phyloP scores from a whole-genome alignment of 2,797 vertebrate genomes.

The Lacerta agilis region DNA sequence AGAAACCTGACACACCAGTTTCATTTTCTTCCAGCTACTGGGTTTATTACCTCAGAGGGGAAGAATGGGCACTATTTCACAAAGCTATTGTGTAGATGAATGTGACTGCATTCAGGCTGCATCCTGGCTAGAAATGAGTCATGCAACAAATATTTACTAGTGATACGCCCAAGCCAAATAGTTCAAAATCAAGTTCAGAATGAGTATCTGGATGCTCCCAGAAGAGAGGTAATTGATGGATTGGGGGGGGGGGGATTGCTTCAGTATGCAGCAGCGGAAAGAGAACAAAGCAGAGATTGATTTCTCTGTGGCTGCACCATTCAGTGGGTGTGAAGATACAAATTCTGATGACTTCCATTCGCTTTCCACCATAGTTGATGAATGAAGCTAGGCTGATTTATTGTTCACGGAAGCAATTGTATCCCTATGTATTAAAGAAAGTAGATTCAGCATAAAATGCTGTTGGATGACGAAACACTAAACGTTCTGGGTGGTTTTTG shows the following conservation, averaged over 20 bases:
- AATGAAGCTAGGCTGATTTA: slow-evolving; percentile 5
- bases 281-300: not conserved
- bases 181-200: slow-evolving; percentile 21
- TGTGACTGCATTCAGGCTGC: slow-evolving; percentile 42
- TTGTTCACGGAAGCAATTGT: not conserved
- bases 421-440: not conserved
- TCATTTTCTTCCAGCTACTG: slow-evolving; percentile 44
- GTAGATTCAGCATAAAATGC: not conserved
- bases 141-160: slow-evolving; percentile 29
- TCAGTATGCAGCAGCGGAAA: slow-evolving; percentile 2
- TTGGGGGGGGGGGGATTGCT: not conserved
- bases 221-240: not conserved
- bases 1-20: slow-evolving; percentile 26
- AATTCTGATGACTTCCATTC: not conserved
- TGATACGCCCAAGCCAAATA: slow-evolving; percentile 18
- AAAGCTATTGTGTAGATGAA: slow-evolving; percentile 35
- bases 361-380: not conserved
- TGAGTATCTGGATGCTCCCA: not conserved
- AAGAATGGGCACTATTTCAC: slow-evolving; percentile 45
- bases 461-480: not conserved
- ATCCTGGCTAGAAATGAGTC: slow-evolving; percentile 47
- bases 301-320: not conserved
- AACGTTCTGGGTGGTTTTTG: not conserved
- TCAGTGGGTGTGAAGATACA: not conserved
- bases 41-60: slow-evolving; percentile 31